Base-by-base conservation (phyloP, 2,888 invertebrate genomes). In the Cosmorhoe ocellata region DNA sequence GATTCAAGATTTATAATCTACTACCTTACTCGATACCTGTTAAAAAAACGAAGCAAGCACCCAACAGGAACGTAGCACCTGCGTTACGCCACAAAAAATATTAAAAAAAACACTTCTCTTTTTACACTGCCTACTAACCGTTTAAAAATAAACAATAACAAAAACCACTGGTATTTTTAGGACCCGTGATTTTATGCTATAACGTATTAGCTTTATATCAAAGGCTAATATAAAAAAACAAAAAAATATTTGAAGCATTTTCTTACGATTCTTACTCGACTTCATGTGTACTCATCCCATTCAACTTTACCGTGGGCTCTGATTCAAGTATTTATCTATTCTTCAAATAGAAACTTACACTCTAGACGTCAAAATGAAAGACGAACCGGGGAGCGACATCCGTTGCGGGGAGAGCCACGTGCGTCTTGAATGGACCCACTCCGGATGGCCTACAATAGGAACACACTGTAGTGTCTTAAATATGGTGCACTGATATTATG, bases 21-120 rank as follows among this genome's bases (percentile, higher is more conserved):
- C n/a, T n/a, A n/a, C n/a, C n/a, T n/a, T n/a, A n/a, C 40, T 36
- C 37, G 45, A 22, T 18, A 28, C 11, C n/a, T n/a, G n/a, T n/a
- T 10, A 50, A 55, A 69, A 75, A 74, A 73, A 74, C n/a, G n/a
- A n/a, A n/a, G n/a, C n/a, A 69, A 67, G 66, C 66, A 64, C 61
- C 62, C 62, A 67, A 67, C 67, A 73, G 69, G 72, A 76, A 64
- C 59, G 64, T 61, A 69, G 77, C 84, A 86, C 84, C 84, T 83
- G 83, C 79, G 80, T 81, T 85, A 84, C 84, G 79, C 84, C 69
- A 76, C 73, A 74, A 76, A 76, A 79, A 77, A 78, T 59, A 66
- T 64, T n/a, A n/a, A n/a, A n/a, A 69, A 72, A 71, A 64, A 70
- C 59, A 61, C 63, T 63, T 59, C 53, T 58, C 58, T 63, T 70